A percentile compares a stretch with the other conserved stretches of the same genome.
Conservation (phyloP, 2,113 vertebrate species). For the Aldabrachelys gigantea region DNA sequence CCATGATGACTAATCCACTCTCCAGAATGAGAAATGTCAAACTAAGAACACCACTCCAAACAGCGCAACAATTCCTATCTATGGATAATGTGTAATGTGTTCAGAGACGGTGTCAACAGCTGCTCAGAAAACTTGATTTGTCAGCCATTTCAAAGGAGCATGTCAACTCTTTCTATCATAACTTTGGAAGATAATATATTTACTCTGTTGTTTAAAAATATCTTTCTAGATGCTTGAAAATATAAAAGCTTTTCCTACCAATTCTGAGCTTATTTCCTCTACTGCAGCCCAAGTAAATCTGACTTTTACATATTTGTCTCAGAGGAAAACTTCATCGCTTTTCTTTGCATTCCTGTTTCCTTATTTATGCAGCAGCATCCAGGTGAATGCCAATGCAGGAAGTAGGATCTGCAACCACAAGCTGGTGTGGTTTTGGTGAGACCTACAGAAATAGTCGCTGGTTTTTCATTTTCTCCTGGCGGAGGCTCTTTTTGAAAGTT, state of each 20-base stretch:
- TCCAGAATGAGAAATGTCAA: conserved; percentile 64
- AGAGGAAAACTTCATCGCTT: neutral
- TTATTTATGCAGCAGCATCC: neutral
- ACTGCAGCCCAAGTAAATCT: neutral
- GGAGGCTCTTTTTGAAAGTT: neutral
- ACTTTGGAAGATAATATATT: conserved; percentile 44
- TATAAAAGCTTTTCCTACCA: neutral
- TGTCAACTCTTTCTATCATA: conserved; percentile 36
- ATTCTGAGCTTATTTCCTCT: neutral
- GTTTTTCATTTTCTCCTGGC: neutral
- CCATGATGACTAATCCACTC: conserved; percentile 62
- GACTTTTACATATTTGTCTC: neutral
- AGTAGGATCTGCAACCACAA: neutral
- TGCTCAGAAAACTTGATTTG: conserved; percentile 46
- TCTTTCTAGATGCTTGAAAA: conserved; percentile 24
- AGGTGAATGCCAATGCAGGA: neutral
- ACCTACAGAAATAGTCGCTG: neutral
- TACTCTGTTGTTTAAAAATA: conserved; percentile 54
- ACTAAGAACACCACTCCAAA: conserved; percentile 65
- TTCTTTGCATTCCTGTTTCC: neutral
- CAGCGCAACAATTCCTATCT: conserved; percentile 27
- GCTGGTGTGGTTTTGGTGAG: neutral
- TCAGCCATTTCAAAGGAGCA: conserved; percentile 54
- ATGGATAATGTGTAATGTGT: conserved; percentile 53
- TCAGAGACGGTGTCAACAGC: conserved; percentile 58